Base-by-base conservation (phyloP, 2,113 vertebrate genomes). In the Pogona vitticeps region DNA sequence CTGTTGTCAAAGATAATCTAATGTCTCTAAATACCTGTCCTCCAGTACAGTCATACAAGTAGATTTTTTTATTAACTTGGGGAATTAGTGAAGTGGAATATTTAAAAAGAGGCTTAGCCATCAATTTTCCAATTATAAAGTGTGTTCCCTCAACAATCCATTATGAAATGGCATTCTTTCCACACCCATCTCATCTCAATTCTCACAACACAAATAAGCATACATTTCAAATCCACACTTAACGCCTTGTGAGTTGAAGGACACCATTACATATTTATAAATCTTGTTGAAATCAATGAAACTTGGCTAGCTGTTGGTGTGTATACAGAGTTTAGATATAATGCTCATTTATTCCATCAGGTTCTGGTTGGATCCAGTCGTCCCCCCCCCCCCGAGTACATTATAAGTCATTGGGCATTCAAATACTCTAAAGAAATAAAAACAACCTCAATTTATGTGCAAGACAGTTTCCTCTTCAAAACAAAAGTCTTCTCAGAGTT, bases 1-100 rank as follows among this genome's bases (percentile, higher is more conserved):
- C 93, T 96, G 95, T 95, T 97, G 96, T 97, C 96, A 96, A 95
- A 97, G 96, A 95, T 96, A 96, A 97, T 97, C 95, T 95, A 95
- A 94, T 93, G 84, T 46, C 72, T 95, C 94, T 91, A 96, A 96
- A 96, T 96, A 96, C 96, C 96, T 97, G 93, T 97, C 92, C 90
- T 91, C 90, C 95, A 96, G 95, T 95, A 95, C 94, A 95, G 94
- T 94, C 94, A 91, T 71, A 90, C 77, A 78, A 93, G 90, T 92
- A 94, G 80, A 82, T 95, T 93, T 90, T 92, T 95, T 93, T 95
- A 96, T 95, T 93, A 96, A 96, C 92, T 92, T 94, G 84, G 94
- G 94, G 89, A 95, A 94, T 95, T 94, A 96, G 95, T 91, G 94
- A 92, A 94, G 91, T 72, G 94, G 93, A 94, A 95, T 94, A 96